Evolutionary conservation across 2,797 vertebrate genomes (phyloP).

Genomic region (Serranus cabrilla): DNA sequence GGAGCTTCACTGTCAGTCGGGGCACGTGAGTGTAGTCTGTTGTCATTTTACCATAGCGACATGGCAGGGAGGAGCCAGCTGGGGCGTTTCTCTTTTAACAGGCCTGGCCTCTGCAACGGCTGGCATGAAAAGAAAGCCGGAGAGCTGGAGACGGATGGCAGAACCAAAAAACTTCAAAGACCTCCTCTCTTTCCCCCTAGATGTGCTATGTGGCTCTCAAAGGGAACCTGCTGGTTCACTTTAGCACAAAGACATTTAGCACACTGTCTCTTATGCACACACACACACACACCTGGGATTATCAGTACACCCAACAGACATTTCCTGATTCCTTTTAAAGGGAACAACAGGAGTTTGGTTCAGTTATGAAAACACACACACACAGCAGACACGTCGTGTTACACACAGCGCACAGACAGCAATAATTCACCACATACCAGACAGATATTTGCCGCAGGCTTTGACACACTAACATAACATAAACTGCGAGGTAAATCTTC

Average conservation of each 20-base stretch:
- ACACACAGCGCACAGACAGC: conserved; percentile 18
- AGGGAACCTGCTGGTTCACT: conserved; percentile 81
- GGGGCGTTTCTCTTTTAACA: conserved; percentile 76
- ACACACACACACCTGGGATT: conserved; percentile 42
- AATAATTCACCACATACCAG: conserved; percentile 67
- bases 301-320: conserved; percentile 41
- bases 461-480: conserved; percentile 67
- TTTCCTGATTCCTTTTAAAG: conserved; percentile 61
- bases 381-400: conserved; percentile 20
- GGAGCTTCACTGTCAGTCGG: conserved; percentile 34
- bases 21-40: conserved; percentile 47
- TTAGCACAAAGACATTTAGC: conserved; percentile 60
- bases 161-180: conserved; percentile 86
- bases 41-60: conserved; percentile 69
- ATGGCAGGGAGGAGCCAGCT: conserved; percentile 51
- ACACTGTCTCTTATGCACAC: conserved; percentile 26
- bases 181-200: conserved; percentile 59
- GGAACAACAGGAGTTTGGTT: conserved; percentile 33
- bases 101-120: conserved; percentile 76
- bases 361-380: conserved; percentile 43
- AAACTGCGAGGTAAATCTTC: conserved; percentile 72
- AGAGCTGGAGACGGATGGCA: conserved; percentile 77
- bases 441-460: conserved; percentile 65
- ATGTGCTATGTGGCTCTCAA: conserved; percentile 59
- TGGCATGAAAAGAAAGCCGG: conserved; percentile 86